Base-by-base conservation (phyloP, 2,113 vertebrate species). In the Lophura nycthemera region DNA sequence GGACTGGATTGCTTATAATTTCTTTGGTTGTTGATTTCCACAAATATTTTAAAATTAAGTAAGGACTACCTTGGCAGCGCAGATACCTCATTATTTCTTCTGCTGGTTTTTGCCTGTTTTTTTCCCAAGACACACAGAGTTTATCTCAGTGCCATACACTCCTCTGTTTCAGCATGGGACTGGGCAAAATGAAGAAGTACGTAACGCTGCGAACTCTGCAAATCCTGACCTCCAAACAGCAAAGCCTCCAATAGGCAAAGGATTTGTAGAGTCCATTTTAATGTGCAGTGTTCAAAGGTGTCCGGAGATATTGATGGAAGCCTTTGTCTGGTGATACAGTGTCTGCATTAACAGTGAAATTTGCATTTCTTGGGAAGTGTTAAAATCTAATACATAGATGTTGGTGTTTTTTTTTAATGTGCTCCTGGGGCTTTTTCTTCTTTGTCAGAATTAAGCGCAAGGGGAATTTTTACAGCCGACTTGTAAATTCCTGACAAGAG, bases 401-500 rank as follows among this genome's bases (percentile, higher is more conserved):
- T 83, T 82, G 71, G n/a, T 8, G n/a, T 65, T 32, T 54, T 54
- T 95, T 57, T 78, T 69, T 20, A 63, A 88, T 74, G n/a, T 75
- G 72, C 73, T 96, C 72, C 61, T 60, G 91, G 90, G 86, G 20
- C n/a, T 93, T 94, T 89, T 90, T 90, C 24, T 47, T 90, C 87
- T 83, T 22, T 72, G 69, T 72, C 87, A 91, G 83, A 89, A 96
- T 93, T 86, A 92, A 93, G 82, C 82, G 92, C 92, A 96, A 93
- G 94, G 92, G 85, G 93, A 93, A 89, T 97, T 95, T 96, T 96
- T 94, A 94, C 92, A 88, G 93, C 72, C 21, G 0, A 94, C 96
- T 95, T 96, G 95, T 97, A 97, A 96, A 97, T 96, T 96, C 96
- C 95, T 91, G 79, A 93, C 95, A 92, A 94, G 92, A 91, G 61